These are phyloP conservation scores for Corydoras sp. DNA, from an alignment of 2,113 vertebrate genomes.

Conservation along the genomic window DNA sequence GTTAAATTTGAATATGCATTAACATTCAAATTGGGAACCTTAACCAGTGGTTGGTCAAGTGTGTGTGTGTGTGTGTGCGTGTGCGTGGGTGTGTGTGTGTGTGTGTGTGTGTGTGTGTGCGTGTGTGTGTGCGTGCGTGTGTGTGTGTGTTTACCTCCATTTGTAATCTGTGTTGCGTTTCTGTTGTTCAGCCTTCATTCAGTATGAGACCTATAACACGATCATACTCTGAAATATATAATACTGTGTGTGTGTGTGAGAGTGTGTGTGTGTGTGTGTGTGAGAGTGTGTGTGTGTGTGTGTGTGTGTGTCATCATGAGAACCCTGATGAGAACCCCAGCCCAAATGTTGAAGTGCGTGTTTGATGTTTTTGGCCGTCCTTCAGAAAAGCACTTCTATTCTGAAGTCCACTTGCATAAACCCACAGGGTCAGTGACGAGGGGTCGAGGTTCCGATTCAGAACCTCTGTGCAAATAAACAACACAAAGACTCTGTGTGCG, in stretches of 20 bases:
- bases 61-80: slow-evolving; percentile 1
- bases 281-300: not conserved
- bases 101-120: not conserved
- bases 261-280: not conserved
- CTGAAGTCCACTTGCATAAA: no score
- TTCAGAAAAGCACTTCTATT: no score
- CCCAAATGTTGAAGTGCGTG: not conserved
- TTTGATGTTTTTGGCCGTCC: no score
- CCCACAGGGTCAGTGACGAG: no score
- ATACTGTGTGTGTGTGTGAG: slow-evolving; percentile 1
- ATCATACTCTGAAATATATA: no score
- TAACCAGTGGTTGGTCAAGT: not conserved
- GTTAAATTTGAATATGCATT: slow-evolving; percentile 5
- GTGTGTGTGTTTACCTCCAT: not conserved
- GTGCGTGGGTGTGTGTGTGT: not conserved
- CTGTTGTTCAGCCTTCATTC: no score
- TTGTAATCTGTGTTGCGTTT: no score
- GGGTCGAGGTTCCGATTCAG: no score
- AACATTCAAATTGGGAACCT: slow-evolving; percentile 19
- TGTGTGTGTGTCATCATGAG: not conserved
- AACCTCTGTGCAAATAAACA: no score
- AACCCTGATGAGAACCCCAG: not conserved
- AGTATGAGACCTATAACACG: no score
- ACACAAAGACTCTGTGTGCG: no score
- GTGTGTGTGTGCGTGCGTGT: not conserved